Evolutionary conservation across 2,888 invertebrate genomes (phyloP), one percentile per base, ranked within the genome.

Genomic region (Xanthorhoe designata): DNA sequence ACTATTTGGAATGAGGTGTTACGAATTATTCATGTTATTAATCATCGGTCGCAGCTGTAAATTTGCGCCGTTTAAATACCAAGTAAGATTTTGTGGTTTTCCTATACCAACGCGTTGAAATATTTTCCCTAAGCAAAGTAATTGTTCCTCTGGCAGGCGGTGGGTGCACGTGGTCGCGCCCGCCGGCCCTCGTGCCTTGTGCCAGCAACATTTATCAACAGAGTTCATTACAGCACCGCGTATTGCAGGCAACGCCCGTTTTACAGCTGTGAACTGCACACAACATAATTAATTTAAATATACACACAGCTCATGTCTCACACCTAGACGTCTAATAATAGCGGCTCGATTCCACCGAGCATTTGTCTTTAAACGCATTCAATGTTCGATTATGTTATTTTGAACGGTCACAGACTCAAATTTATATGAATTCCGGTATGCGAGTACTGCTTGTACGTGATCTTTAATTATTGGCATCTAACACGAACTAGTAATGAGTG

Each of bases 261-360:
- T 64, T 64, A 60, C 61, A 68, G 52, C 24, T 58, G 58, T 65
- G 63, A 68, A 69, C 64, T 70, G 70, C 68, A 69, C 65, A 61
- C 67, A 69, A 64, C 71, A 75, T 73, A 72, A 80, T 77, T 78
- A 78, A 76, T 77, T 76, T 75, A 73, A 76, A 76, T 76, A 75
- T 76, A 78, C 73, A 61, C 71, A 65, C 72, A 64, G 69, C 72
- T 70, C 62, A 56, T 58, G 68, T 62, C 73, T 76, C 74, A 79
- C 78, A 74, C 75, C 73, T 72, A 72, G 74, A 65, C 70, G 62
- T 66, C 76, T 77, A 75, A 75, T 75, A 74, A 78, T 76, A 80
- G 77, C 56, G 61, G 73, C 73, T 73, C 73, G 70, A 66, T 68
- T 68, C 51, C 58, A 61, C 45, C 42, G 58, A 52, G 61, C 68